Base-by-base conservation (phyloP, 2,888 invertebrate genomes). In the Ephialtes manifestator region DNA sequence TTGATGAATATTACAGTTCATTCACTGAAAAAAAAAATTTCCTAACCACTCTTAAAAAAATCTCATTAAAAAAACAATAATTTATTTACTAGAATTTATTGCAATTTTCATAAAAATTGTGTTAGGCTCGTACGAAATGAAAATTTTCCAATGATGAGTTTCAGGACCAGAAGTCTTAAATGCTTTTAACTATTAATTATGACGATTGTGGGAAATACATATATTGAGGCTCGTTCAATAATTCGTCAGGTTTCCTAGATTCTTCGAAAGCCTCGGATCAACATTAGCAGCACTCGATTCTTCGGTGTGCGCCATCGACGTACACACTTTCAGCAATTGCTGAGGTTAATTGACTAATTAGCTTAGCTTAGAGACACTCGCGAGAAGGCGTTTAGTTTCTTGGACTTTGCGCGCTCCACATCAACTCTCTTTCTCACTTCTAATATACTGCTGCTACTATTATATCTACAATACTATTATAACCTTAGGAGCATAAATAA, bases 271-370 rank as follows among this genome's bases (percentile, higher is more conserved):
- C 24, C 35, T 35, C 31, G 20, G 18, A 53, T 35, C 5, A 15
- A 7, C 28, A 51, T 63, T 31, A 51, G 20, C n/a, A 51, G 31
- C 31, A 48, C 60, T 65, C 35, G 74, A 74, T 76, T 76, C 75
- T 63, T 65, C 11, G 51, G 48, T 65, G 48, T 51, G 79, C 65
- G 60, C 48, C 63, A 55, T 83, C 83, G 51, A 68, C 43, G 43
- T 4, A 5, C 39, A 35, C 35, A 51, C 86, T 86, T 87, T 87
- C 87, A 86, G 75, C 87, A 89, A 88, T 89, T 88, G 87, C 85
- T 63, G 84, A 83, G 88, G 89, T 91, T 90, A 91, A 91, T 90
- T 90, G 89, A 67, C 88, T 90, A 89, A 91, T 90, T 90, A 89
- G 88, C 87, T 89, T 87, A 87, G 87, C 13, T 71, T 63, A 18